Base-by-base conservation (phyloP, 2,888 invertebrate species). In the Colletes collaris region DNA sequence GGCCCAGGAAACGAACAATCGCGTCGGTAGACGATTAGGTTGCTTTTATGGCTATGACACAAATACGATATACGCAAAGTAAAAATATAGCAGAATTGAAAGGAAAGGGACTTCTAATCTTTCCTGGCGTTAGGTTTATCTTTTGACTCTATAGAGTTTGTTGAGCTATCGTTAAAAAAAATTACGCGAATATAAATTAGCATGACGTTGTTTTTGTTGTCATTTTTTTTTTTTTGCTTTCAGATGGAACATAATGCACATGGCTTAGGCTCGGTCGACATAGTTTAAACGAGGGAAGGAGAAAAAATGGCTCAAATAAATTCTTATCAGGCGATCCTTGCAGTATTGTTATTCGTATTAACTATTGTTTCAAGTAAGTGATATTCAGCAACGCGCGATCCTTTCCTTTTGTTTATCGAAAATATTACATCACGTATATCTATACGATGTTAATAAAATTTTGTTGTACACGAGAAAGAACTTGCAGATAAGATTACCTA, bases 301-400 rank as follows among this genome's bases (percentile, higher is more conserved):
- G 71, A 72, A 65, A 75, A 82, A 79, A 89, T 89, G 89, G 81
- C 75, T 52, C 80, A 64, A 72, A 49, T 60, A 60, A 64, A 66
- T 68, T 81, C 68, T 76, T 79, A 71, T 81, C 83, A 79, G 44
- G 63, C 79, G 70, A 71, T 82, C 27, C 44, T 84, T 16, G 72
- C 82, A 67, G 82, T 80, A 81, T 70, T 87, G 8, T 76, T 89
- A 69, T 70, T 86, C 64, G 66, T 74, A 76, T 27, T 84, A 68
- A 77, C 73, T 53, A 76, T 86, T 53, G 79, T 78, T 64, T 67
- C 85, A 79, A 87, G 89, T 89, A 85, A 79, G 88, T 87, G 44
- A 55, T 27, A 58, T 10, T 55, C 4, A 60, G 27, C 49, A 69
- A 69, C 6, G 50, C 7, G 10, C 53, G 64, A 19, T 19, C 2